Percentiles rank a stretch among this genome's conserved stretches.
Conservation (phyloP, 2,888 invertebrate species). For the Gibbula magus region DNA sequence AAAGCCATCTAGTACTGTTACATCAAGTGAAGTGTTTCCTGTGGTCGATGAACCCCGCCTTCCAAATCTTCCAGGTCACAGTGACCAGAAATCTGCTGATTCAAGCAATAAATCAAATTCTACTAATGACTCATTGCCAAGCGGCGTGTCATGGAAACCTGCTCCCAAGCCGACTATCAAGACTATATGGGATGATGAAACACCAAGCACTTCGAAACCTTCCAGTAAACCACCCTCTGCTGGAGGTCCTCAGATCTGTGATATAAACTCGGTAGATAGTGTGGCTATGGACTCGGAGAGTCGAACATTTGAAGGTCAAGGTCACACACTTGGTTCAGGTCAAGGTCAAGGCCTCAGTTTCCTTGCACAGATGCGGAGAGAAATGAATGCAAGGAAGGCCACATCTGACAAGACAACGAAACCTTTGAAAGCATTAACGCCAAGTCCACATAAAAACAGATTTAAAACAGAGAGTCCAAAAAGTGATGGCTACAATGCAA, state of each 20-base stretch:
- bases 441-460: background rate
- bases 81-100: too few relatives aligned
- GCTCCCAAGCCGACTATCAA: too few relatives aligned
- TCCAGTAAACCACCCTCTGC: background rate
- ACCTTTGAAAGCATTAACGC: too few relatives aligned
- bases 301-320: constrained; percentile 25
- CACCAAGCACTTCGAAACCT: background rate
- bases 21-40: background rate
- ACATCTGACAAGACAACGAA: background rate
- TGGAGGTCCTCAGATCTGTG: background rate
- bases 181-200: constrained; percentile 1
- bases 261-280: background rate
- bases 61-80: background rate
- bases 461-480: background rate
- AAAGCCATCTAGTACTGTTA: constrained; percentile 8
- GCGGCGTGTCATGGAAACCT: too few relatives aligned
- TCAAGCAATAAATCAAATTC: too few relatives aligned
- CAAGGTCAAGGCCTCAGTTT: constrained; percentile 2
- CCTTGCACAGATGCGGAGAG: constrained; percentile 18
- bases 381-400: background rate
- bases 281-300: background rate
- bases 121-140: too few relatives aligned
- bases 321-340: constrained; percentile 26
- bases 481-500: background rate
- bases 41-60: background rate